Evolutionary conservation across 2,797 vertebrate genomes (phyloP), one percentile per base, ranked within the genome.

Genomic region (Benthosema pterotum): DNA sequence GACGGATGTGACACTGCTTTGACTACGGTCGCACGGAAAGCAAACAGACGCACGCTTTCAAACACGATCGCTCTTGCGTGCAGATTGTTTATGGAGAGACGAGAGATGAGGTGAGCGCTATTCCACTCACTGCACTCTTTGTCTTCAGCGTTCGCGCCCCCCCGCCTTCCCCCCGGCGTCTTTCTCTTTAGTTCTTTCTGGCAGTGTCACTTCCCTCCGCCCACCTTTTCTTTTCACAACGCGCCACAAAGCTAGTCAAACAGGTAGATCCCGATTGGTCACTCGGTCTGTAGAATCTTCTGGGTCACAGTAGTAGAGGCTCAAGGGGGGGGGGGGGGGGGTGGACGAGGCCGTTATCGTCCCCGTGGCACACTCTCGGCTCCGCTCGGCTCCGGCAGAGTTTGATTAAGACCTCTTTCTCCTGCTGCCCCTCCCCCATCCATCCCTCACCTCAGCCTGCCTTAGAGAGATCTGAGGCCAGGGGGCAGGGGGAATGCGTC

Each of bases 241-340:
- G 16, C 3, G 13, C 45, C 43, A 5, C 47, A 32, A 58, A 80
- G 74, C 63, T 52, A n/a, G 75, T 78, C 55, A 64, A 83, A 74
- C 83, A 74, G 83, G 82, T 85, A 63, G 43, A 81, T 83, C 57
- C 14, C 56, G 69, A 73, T 78, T 58, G 62, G 59, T 78, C 42
- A 1, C 58, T 67, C 25, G 17, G 69, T 2, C 57, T 7, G 52
- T 17, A 67, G 63, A 57, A 70, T 77, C 59, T 65, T 49, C 43
- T 11, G 42, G 81, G 76, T 83, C 66, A 72, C 19, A 71, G n/a
- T 5, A 25, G 74, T 65, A 72, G 64, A 78, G 51, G 5, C 68
- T 58, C n/a, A n/a, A n/a, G n/a, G n/a, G n/a, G n/a, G n/a, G n/a
- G n/a, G n/a, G n/a, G n/a, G n/a, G n/a, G n/a, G n/a, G n/a, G n/a